A percentile compares a stretch with the other conserved stretches of the same genome.
These are phyloP conservation scores for Pinna nobilis DNA, from an alignment of 1,140 invertebrate species.

Conservation along the genomic window DNA sequence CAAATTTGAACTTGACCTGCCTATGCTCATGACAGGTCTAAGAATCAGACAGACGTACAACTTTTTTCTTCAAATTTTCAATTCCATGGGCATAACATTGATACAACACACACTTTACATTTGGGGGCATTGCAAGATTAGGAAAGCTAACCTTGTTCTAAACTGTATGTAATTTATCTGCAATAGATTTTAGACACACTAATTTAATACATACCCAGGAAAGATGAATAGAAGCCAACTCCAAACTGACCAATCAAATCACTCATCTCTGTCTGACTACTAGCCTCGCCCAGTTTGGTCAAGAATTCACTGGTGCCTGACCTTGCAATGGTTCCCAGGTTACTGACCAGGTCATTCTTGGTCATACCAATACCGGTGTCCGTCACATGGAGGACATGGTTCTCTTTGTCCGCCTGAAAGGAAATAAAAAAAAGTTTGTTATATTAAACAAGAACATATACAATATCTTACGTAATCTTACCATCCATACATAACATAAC, in stretches of 20 bases:
- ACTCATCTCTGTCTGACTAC: slow-evolving; percentile 59
- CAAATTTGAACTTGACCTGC: too few relatives aligned
- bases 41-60: too few relatives aligned
- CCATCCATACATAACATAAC: too few relatives aligned
- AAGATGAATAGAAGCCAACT: slow-evolving; percentile 98
- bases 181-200: background rate
- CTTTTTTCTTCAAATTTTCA: too few relatives aligned
- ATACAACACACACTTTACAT: background rate
- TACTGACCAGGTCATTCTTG: slow-evolving; percentile 93
- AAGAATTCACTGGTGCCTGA: slow-evolving; percentile 99
- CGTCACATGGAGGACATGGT: slow-evolving; percentile 93
- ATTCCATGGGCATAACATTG: too few relatives aligned
- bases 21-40: too few relatives aligned
- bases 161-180: background rate
- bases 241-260: slow-evolving; percentile 89
- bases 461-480: too few relatives aligned
- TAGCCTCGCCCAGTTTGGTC: slow-evolving; percentile 89
- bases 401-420: slow-evolving; percentile 91
- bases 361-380: slow-evolving; percentile 99
- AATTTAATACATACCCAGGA: slow-evolving; percentile 80
- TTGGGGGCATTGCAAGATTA: background rate
- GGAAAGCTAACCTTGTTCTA: background rate
- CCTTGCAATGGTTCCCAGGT: slow-evolving; percentile 99
- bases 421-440: background rate
- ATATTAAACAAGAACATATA: background rate